phyloP scores from a whole-genome alignment of 2,113 vertebrate genomes.

The Caranx ignobilis region DNA sequence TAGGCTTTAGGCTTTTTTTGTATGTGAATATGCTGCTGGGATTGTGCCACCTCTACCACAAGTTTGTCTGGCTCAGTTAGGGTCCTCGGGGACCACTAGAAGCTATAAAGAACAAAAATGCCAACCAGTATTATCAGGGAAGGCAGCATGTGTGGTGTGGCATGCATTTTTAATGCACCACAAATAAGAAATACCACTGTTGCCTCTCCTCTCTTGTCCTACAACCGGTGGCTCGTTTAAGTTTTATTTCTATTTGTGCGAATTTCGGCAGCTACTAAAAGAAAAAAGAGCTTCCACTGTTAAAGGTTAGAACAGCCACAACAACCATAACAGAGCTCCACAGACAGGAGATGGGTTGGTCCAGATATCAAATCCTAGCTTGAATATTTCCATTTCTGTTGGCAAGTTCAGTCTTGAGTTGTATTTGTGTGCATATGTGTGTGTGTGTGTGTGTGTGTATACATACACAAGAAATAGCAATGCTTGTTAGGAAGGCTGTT shows the following conservation, averaged over 20 bases:
- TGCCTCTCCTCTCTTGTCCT: conserved; percentile 44
- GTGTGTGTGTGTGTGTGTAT: conserved; percentile 18
- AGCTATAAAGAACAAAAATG: conserved; percentile 80
- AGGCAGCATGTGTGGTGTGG: conserved; percentile 63
- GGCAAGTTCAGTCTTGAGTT: neutral
- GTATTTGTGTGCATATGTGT: neutral
- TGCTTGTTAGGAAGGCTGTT: conserved; percentile 68
- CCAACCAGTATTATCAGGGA: conserved; percentile 69
- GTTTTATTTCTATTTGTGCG: conserved; percentile 66
- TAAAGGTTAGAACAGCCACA: conserved; percentile 65
- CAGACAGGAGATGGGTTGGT: conserved; percentile 43
- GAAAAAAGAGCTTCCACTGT: conserved; percentile 47
- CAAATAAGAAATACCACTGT: conserved; percentile 77
- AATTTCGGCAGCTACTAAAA: conserved; percentile 49
- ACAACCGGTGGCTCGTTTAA: conserved; percentile 48
- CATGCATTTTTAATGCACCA: conserved; percentile 82
- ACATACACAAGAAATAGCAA: conserved; percentile 29
- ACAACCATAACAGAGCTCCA: conserved; percentile 56
- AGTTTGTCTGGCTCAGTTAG: conserved; percentile 62
- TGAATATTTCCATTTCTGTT: conserved; percentile 29
- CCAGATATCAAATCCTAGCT: conserved; percentile 51
- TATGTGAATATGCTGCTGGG: conserved; percentile 39
- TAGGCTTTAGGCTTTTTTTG: conserved; percentile 15
- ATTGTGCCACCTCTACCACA: conserved; percentile 66
- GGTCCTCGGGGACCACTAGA: conserved; percentile 73